A percentile compares a stretch with the other conserved stretches of the same genome.
These are phyloP conservation scores for Petrocephalus zakoni DNA, from an alignment of 2,113 vertebrate genomes.

Conservation along the genomic window DNA sequence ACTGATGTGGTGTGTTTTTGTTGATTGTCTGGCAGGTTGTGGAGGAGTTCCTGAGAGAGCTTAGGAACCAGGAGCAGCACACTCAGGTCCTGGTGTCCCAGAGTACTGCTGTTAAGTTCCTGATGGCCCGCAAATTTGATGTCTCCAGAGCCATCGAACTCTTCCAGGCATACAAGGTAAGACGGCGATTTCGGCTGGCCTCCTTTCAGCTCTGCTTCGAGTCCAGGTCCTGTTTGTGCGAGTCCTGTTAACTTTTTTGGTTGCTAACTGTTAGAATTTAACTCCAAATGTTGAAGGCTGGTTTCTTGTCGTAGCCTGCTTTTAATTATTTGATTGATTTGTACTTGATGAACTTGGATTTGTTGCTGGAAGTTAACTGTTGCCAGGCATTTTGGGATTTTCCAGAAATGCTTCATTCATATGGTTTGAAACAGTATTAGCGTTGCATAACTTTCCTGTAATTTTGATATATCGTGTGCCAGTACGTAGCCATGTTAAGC, in stretches of 20 bases:
- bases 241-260: neutral
- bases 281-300: neutral
- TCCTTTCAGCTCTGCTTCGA: neutral
- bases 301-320: neutral
- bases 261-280: neutral
- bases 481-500: neutral
- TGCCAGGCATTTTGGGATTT: neutral
- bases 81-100: slow-evolving; percentile 66
- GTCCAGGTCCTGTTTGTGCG: neutral
- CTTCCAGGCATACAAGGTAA: slow-evolving; percentile 74
- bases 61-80: slow-evolving; percentile 64
- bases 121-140: slow-evolving; percentile 76
- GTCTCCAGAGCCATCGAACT: slow-evolving; percentile 69
- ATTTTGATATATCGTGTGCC: neutral
- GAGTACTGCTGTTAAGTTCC: slow-evolving; percentile 71
- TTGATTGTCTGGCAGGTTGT: slow-evolving; percentile 52
- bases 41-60: slow-evolving; percentile 68
- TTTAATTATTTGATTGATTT: neutral
- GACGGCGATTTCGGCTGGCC: neutral
- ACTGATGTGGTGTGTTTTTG: neutral
- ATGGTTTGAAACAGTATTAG: neutral
- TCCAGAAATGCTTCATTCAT: neutral
- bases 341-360: neutral
- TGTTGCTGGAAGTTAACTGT: neutral
- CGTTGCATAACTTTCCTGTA: neutral